Evolutionary conservation across 2,888 invertebrate genomes (phyloP).

Genomic region (Mythimna lalbum): DNA sequence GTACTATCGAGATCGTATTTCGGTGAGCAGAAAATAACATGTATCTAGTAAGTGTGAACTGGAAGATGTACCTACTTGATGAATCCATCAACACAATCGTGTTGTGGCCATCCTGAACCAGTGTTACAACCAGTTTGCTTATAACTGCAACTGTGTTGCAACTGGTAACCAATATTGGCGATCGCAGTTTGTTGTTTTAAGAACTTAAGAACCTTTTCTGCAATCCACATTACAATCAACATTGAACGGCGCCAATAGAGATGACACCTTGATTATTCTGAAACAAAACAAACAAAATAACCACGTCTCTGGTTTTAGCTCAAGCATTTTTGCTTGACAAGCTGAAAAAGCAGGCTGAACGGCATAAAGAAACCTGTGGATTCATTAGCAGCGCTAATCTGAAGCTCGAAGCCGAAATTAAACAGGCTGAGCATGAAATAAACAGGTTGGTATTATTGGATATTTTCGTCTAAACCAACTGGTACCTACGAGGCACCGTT

Average conservation of each 20-base stretch:
- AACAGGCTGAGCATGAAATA: slow-evolving; percentile 78
- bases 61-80: no score
- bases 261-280: neutral
- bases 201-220: slow-evolving; percentile 5
- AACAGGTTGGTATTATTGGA: slow-evolving; percentile 71
- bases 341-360: slow-evolving; percentile 75
- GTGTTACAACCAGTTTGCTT: neutral
- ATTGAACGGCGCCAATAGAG: no score
- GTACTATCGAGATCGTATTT: no score
- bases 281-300: slow-evolving; percentile 10
- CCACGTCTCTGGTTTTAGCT: slow-evolving; percentile 66
- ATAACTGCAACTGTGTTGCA: no score
- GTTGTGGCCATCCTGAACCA: neutral
- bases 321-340: slow-evolving; percentile 78
- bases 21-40: no score
- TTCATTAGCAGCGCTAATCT: slow-evolving; percentile 76
- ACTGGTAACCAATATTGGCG: no score
- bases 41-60: no score
- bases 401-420: slow-evolving; percentile 80
- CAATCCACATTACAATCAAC: no score
- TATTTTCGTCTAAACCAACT: neutral
- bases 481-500: no score
- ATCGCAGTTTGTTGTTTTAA: slow-evolving; percentile 1
- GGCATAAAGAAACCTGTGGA: slow-evolving; percentile 74
- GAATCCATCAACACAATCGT: no score